Evolutionary conservation across 2,797 vertebrate species (phyloP).

Genomic region (Notolabrus celidotus): DNA sequence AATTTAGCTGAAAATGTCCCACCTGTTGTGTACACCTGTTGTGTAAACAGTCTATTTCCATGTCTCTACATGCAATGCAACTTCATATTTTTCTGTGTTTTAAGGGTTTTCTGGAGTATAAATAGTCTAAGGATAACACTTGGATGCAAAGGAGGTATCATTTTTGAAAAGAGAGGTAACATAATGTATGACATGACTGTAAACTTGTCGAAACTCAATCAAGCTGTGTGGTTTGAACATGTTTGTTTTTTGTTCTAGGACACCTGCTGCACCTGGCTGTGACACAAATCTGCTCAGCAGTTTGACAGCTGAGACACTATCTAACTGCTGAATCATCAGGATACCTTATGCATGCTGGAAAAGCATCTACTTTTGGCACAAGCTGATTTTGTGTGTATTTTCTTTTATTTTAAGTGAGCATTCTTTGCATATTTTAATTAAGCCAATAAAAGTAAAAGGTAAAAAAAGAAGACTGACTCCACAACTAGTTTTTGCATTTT

Average conservation of each 20-base stretch:
- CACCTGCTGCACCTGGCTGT: background rate
- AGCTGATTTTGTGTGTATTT: background rate
- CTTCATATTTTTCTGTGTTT: background rate
- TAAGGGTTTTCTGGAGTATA: background rate
- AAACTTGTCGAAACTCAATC: slow-evolving; percentile 6
- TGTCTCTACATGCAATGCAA: background rate
- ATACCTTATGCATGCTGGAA: background rate
- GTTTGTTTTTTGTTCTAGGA: slow-evolving; percentile 3
- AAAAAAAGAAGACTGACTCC: too few relatives aligned
- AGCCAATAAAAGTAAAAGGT: too few relatives aligned
- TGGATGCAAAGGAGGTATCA: slow-evolving; percentile 2
- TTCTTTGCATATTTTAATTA: too few relatives aligned
- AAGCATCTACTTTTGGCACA: background rate
- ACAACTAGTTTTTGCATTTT: slow-evolving; percentile 5
- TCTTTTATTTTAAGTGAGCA: too few relatives aligned
- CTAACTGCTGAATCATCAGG: background rate
- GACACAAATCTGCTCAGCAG: background rate
- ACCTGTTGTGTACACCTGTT: background rate
- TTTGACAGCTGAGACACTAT: slow-evolving; percentile 2
- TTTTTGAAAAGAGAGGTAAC: background rate
- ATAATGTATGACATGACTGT: background rate
- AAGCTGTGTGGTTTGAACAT: background rate
- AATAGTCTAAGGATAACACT: background rate
- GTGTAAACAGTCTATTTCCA: background rate
- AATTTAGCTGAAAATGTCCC: background rate